Conservation (phyloP, 2,888 invertebrate species). For the Coleophora deauratella region DNA sequence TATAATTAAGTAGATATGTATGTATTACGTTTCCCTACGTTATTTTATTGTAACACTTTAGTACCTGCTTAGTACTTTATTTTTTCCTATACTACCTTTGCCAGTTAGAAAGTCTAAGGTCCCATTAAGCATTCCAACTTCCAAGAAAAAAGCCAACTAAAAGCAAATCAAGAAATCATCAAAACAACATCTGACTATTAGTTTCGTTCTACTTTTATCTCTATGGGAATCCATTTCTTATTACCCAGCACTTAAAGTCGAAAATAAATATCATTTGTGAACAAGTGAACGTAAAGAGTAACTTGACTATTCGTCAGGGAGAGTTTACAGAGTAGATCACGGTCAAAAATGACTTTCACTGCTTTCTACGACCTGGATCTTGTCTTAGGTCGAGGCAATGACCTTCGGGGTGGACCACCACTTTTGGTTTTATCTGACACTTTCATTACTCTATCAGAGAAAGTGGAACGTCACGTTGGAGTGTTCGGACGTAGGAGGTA, state of each 20-base stretch:
- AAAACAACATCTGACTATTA: neutral
- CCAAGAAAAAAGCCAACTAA: neutral
- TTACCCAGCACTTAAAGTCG: slow-evolving; percentile 20
- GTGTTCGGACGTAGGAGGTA: neutral
- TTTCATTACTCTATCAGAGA: slow-evolving; percentile 39
- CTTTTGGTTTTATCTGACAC: slow-evolving; percentile 63
- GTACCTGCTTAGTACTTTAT: too few species aligned
- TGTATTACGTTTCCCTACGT: too few species aligned
- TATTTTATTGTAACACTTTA: too few species aligned
- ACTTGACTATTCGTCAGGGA: slow-evolving; percentile 24
- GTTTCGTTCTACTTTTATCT: slow-evolving; percentile 7
- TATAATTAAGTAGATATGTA: too few species aligned
- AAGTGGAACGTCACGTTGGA: neutral
- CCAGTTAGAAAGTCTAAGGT: neutral
- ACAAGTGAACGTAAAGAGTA: slow-evolving; percentile 42
- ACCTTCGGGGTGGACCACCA: slow-evolving; percentile 53
- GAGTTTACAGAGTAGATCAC: slow-evolving; percentile 29
- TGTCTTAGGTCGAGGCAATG: slow-evolving; percentile 53
- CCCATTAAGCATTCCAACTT: neutral
- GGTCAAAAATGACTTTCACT: slow-evolving; percentile 50
- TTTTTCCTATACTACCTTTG: too few species aligned
- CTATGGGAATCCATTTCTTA: neutral
- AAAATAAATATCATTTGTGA: slow-evolving; percentile 16
- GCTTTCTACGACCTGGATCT: slow-evolving; percentile 57
- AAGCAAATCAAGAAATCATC: neutral